Evolutionary conservation across 2,888 invertebrate genomes (phyloP).

Genomic region (Lasioglossum zephyrum): DNA sequence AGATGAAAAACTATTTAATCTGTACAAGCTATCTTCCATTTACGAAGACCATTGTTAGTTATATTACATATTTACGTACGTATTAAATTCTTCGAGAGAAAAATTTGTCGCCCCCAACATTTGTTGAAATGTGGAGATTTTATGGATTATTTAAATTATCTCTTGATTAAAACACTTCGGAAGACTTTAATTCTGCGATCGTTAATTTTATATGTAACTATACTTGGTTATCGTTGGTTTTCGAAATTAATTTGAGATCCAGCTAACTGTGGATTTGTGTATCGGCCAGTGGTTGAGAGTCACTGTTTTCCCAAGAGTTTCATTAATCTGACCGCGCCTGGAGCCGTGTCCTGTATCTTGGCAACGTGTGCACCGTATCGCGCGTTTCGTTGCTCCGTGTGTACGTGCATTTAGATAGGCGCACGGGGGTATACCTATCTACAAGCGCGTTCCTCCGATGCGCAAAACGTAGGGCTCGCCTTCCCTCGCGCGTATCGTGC

Average conservation of each 20-base stretch:
- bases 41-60: too few relatives aligned
- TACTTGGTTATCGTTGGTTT: background rate
- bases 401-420: slow-evolving; percentile 1
- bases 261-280: background rate
- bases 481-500: background rate
- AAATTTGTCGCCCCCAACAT: too few relatives aligned
- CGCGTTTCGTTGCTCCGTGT: slow-evolving; percentile 53
- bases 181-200: too few relatives aligned
- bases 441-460: slow-evolving; percentile 1
- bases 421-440: background rate
- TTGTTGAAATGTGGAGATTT: too few relatives aligned
- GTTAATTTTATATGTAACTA: background rate
- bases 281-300: slow-evolving; percentile 69
- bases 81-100: too few relatives aligned
- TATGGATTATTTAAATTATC: too few relatives aligned
- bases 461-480: slow-evolving; percentile 30
- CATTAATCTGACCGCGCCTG: slow-evolving; percentile 81
- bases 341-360: slow-evolving; percentile 70
- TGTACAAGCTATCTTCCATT: too few relatives aligned
- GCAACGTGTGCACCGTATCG: slow-evolving; percentile 66
- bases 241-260: background rate
- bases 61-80: too few relatives aligned
- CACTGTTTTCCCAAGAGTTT: slow-evolving; percentile 75
- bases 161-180: too few relatives aligned
- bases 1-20: too few relatives aligned